Conservation (phyloP, 2,797 vertebrate species). For the Ctenosaura bakeri region DNA sequence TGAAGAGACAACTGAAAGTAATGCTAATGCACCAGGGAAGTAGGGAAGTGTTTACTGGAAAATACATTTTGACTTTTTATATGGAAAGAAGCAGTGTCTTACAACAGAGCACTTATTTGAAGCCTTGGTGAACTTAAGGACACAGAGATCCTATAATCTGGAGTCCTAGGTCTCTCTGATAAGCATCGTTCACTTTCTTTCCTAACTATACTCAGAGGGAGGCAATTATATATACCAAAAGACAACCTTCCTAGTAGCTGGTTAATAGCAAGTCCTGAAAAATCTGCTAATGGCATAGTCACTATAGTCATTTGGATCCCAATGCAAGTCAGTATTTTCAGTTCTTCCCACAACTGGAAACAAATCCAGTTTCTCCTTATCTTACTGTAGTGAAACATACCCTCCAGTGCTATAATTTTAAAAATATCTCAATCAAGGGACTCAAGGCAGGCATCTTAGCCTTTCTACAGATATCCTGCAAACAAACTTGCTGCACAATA, state of each 20-base stretch:
- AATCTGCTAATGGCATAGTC: background rate
- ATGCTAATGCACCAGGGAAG: slow-evolving; percentile 1
- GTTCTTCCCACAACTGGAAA: background rate
- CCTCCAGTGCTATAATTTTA: background rate
- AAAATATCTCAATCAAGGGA: background rate
- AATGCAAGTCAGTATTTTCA: background rate
- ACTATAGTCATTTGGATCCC: background rate
- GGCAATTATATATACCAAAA: background rate
- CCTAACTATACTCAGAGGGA: background rate
- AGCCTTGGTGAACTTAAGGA: slow-evolving; percentile 1
- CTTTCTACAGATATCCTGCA: background rate
- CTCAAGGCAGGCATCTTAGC: background rate
- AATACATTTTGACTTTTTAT: background rate
- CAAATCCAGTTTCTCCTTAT: background rate
- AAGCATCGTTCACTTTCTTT: background rate
- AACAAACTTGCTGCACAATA: background rate
- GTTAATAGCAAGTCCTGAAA: background rate
- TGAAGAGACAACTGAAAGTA: slow-evolving; percentile 27
- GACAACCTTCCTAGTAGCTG: background rate
- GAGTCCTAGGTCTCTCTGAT: background rate
- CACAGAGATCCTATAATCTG: background rate
- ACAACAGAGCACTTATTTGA: background rate
- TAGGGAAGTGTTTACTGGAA: slow-evolving; percentile 15
- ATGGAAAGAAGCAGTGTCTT: background rate
- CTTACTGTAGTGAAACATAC: background rate